Evolutionary conservation across 1,140 invertebrate species (phyloP).

Genomic region (Neomicropteryx cornuta): DNA sequence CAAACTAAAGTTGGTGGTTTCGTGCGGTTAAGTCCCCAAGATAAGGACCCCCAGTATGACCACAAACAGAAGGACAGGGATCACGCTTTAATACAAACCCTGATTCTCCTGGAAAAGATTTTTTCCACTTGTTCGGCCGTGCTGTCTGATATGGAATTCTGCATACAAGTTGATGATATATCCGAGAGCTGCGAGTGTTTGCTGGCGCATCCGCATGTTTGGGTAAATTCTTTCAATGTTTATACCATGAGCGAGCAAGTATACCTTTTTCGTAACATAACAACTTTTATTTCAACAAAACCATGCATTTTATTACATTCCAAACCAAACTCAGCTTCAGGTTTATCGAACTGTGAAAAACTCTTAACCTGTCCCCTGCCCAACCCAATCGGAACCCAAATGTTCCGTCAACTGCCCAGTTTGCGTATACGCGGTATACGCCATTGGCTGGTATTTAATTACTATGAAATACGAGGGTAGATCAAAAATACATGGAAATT

Average conservation of each 20-base stretch:
- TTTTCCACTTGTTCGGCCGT: constrained; percentile 32
- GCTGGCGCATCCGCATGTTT: constrained; percentile 44
- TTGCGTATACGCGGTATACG: no score
- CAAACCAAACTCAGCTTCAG: no score
- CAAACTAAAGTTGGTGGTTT: constrained; percentile 21
- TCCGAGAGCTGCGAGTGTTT: constrained; percentile 63
- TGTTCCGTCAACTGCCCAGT: no score
- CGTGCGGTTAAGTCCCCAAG: constrained; percentile 26
- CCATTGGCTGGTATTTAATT: no score
- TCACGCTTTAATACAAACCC: constrained; percentile 42
- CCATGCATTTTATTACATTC: no score
- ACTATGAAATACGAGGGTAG: no score
- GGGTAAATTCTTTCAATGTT: no score
- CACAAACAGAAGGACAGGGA: constrained; percentile 38
- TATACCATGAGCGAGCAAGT: constrained; percentile 45
- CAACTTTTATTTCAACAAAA: no score
- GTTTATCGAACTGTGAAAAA: no score
- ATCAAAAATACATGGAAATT: no score
- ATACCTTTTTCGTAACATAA: constrained; percentile 36
- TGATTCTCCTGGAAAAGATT: constrained; percentile 41
- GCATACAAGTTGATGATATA: constrained; percentile 43
- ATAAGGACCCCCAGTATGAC: constrained; percentile 26
- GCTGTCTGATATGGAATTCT: constrained; percentile 30
- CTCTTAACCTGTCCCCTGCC: no score
- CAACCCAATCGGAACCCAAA: no score